Conservation (phyloP, 2,113 vertebrate species). For the Onychostoma macrolepis region DNA sequence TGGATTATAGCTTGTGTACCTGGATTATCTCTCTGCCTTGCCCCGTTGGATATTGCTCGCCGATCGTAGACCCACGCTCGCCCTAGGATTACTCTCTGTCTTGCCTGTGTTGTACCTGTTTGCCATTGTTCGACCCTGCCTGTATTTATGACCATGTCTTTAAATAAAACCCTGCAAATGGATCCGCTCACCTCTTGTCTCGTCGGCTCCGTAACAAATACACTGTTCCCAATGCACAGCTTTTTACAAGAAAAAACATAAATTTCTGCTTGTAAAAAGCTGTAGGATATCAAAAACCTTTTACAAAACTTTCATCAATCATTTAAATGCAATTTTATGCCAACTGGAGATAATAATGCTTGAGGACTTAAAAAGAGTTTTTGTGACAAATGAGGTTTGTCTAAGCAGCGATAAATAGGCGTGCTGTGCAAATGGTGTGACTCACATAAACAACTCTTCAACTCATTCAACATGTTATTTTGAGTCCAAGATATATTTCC, state of each 20-base stretch:
- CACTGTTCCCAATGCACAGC: background rate
- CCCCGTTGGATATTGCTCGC: no score
- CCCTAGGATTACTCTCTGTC: no score
- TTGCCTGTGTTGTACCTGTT: no score
- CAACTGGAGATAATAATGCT: slow-evolving; percentile 14
- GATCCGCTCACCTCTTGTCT: no score
- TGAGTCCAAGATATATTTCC: background rate
- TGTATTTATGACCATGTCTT: no score
- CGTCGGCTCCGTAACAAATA: no score
- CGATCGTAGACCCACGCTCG: no score
- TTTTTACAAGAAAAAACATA: background rate
- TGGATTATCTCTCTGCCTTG: no score
- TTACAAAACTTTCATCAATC: slow-evolving; percentile 21
- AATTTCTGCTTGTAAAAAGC: slow-evolving; percentile 2
- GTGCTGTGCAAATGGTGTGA: background rate
- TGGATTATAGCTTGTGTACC: no score
- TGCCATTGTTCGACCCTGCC: no score
- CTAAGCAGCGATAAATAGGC: slow-evolving; percentile 8
- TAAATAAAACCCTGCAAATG: no score
- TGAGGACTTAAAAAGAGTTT: background rate
- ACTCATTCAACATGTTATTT: slow-evolving; percentile 9
- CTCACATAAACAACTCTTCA: background rate
- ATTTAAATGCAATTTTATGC: slow-evolving; percentile 28
- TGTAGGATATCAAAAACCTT: slow-evolving; percentile 17
- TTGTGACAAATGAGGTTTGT: slow-evolving; percentile 37